Evolutionary conservation across 2,888 invertebrate genomes (phyloP), one percentile per base, ranked within the genome.

Genomic region (Linnaemya tessellans): DNA sequence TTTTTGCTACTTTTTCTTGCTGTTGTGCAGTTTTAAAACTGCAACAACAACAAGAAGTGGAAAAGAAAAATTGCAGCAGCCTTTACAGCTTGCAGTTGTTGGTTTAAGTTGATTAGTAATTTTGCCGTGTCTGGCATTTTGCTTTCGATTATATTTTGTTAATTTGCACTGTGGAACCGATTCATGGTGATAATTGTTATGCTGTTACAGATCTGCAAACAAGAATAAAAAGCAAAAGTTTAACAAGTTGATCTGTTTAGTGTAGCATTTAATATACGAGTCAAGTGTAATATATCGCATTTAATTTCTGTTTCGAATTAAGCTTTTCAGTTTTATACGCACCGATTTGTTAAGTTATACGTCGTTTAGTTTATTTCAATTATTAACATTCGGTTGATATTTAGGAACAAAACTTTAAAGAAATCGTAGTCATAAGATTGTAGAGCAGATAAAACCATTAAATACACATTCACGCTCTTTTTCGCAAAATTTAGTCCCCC

Each of bases 41-140:
- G 43, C 22, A 70, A 56, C 4, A 8, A 58, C 25, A 43, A 18
- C 25, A 43, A 43, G n/a, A 70, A 56, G 1, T 5, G 49, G 20
- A 68, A 70, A 60, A 51, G 74, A 43, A 62, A 77, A 71, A 62
- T 60, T 80, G 68, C 62, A 84, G 62, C 84, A 79, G 51, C 43
- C 70, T 68, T 74, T 84, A 80, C 68, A 25, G 80, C 80, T 67
- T 84, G 68, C 56, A 70, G 73, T 74, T 74, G 68, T 84, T 79
- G 30, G 73, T 41, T 80, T 75, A 58, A 71, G 51, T 60, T 15
- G 41, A 43, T 81, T 49, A 49, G 49, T 25, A 43, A 58, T 35
- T 49, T 62, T 81, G 80, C 74, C 49, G 74, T 13, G 5, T 41
- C 9, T 30, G n/a, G 25, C 46, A 58, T 65, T 80, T 80, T 20